Conservation (phyloP, 2,888 invertebrate genomes). For the Nomada fucata region DNA sequence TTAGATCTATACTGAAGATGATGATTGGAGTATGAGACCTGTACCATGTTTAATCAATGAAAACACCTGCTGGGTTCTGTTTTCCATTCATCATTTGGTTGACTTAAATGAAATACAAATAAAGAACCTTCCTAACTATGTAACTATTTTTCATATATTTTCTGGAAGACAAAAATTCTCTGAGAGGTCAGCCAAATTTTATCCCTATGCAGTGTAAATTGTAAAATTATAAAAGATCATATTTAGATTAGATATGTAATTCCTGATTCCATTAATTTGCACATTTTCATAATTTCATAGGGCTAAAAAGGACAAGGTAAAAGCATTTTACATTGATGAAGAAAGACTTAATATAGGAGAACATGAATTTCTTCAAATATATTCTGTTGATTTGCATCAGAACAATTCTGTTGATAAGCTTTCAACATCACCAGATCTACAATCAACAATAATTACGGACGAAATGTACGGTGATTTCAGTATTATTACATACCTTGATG, state of each 20-base stretch:
- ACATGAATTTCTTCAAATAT: constrained; percentile 42
- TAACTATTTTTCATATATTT: constrained; percentile 35
- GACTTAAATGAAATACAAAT: constrained; percentile 46
- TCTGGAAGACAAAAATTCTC: constrained; percentile 38
- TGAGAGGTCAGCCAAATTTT: constrained; percentile 31
- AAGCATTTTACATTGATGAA: constrained; percentile 23
- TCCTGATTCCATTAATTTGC: background rate
- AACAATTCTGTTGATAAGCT: background rate
- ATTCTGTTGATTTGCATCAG: constrained; percentile 11
- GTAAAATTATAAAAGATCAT: background rate
- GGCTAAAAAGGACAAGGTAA: constrained; percentile 48
- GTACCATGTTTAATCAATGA: constrained; percentile 17
- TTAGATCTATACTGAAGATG: constrained; percentile 45
- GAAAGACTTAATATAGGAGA: background rate
- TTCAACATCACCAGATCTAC: background rate
- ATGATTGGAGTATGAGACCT: constrained; percentile 29
- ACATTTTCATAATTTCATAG: constrained; percentile 13
- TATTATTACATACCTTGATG: constrained; percentile 44
- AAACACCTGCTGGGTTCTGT: constrained; percentile 41
- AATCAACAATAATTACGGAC: constrained; percentile 26
- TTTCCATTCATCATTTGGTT: constrained; percentile 51
- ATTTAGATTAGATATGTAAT: background rate
- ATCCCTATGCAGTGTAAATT: too few species aligned
- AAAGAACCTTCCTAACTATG: constrained; percentile 29
- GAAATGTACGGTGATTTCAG: constrained; percentile 35